These are phyloP conservation scores for Clarias gariepinus DNA, from an alignment of 2,113 vertebrate species.

Conservation along the genomic window DNA sequence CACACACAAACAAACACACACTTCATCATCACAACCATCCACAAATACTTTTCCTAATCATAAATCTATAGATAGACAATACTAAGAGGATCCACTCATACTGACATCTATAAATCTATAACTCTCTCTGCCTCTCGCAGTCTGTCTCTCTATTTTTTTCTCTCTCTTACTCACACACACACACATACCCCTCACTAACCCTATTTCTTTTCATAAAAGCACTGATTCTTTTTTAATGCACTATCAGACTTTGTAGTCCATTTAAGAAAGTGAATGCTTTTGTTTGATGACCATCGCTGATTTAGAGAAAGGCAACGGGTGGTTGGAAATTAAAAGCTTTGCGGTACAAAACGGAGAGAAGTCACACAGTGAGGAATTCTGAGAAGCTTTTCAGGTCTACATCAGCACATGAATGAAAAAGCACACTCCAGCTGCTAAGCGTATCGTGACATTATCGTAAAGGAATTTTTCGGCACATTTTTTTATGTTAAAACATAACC, in stretches of 20 bases:
- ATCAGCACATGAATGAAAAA: not conserved
- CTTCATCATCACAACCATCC: not conserved
- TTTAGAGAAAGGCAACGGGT: not conserved
- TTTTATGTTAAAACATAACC: not conserved
- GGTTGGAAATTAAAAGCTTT: slow-evolving; percentile 16
- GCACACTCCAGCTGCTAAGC: slow-evolving; percentile 2
- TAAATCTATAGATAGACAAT: not conserved
- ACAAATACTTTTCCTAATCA: not conserved
- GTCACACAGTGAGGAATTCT: slow-evolving; percentile 13
- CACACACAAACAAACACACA: not conserved
- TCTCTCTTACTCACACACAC: not conserved
- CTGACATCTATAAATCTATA: too few species aligned
- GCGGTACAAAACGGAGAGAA: not conserved
- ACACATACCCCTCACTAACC: not conserved
- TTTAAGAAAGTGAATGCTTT: not conserved
- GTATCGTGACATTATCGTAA: not conserved
- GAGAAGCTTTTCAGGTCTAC: not conserved
- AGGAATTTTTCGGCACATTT: not conserved
- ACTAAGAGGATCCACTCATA: not conserved
- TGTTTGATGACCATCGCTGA: slow-evolving; percentile 12
- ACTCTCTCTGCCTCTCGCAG: not conserved
- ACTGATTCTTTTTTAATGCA: not conserved
- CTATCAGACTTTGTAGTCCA: not conserved
- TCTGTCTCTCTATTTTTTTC: too few species aligned
- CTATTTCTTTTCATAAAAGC: not conserved